A percentile compares a stretch with the other conserved stretches of the same genome.
Evolutionary conservation across 2,888 invertebrate species (phyloP).

Genomic region (Cremastobaeus sp.): DNA sequence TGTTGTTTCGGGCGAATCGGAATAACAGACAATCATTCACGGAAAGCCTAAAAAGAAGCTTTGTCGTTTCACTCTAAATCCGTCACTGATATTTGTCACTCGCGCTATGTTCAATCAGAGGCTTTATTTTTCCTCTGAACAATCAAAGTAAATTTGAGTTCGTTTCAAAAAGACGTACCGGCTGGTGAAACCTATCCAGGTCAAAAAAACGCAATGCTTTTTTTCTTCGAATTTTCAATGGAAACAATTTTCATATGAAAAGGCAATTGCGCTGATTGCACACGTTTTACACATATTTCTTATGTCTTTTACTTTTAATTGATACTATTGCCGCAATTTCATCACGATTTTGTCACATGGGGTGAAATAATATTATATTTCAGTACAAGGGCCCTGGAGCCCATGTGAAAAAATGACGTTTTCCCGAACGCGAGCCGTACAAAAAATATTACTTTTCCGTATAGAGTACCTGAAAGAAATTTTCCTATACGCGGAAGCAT

Average conservation of each 20-base stretch:
- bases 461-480: too few relatives aligned
- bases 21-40: too few relatives aligned
- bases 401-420: too few relatives aligned
- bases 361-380: too few relatives aligned
- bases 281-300: too few relatives aligned
- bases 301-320: too few relatives aligned
- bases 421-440: too few relatives aligned
- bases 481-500: too few relatives aligned
- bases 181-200: conserved; percentile 18
- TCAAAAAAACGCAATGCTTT: conserved; percentile 8
- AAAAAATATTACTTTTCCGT: too few relatives aligned
- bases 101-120: not conserved
- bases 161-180: conserved; percentile 12
- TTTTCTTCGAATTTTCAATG: conserved; percentile 12
- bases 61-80: not conserved
- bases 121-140: conserved; percentile 5
- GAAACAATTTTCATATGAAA: conserved; percentile 18
- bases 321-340: conserved; percentile 25
- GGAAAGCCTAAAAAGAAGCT: not conserved
- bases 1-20: not conserved
- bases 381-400: too few relatives aligned
- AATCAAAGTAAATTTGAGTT: conserved; percentile 9
- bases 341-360: too few relatives aligned
- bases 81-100: not conserved
- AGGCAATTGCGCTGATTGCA: not conserved